These are phyloP conservation scores for Rutilus rutilus DNA, from an alignment of 2,113 vertebrate genomes.

Conservation along the genomic window DNA sequence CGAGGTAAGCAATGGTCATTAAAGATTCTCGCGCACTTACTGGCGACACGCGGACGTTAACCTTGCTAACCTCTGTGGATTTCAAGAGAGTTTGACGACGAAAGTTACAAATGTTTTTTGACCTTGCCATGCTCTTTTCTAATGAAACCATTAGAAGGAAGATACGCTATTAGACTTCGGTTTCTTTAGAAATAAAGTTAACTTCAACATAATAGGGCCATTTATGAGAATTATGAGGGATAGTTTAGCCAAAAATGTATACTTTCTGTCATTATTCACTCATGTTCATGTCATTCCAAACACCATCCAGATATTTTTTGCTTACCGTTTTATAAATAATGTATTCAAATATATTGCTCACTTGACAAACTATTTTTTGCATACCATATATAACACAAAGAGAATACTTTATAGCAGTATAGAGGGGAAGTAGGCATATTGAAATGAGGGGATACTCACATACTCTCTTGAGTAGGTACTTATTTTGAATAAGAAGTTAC, in stretches of 20 bases:
- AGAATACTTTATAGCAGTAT: neutral
- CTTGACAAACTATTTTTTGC: neutral
- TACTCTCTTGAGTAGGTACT: no score
- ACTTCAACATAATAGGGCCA: neutral
- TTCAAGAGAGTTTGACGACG: slow-evolving; percentile 31
- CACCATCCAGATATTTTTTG: neutral
- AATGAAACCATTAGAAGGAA: slow-evolving; percentile 14
- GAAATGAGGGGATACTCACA: neutral
- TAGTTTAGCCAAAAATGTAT: neutral
- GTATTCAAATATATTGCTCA: neutral
- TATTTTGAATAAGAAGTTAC: no score
- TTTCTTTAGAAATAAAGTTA: neutral
- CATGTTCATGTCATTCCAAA: neutral
- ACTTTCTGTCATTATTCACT: neutral
- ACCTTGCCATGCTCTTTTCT: slow-evolving; percentile 2
- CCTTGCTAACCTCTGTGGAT: slow-evolving; percentile 15
- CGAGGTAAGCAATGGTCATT: slow-evolving; percentile 36
- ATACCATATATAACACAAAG: neutral
- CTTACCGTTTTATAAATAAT: neutral
- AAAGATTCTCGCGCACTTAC: slow-evolving; percentile 42
- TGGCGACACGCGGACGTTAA: slow-evolving; percentile 44
- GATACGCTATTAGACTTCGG: neutral
- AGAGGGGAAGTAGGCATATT: neutral
- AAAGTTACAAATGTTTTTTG: slow-evolving; percentile 15
- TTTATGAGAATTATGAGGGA: neutral